Evolutionary conservation across 2,888 invertebrate genomes (phyloP), one percentile per base, ranked within the genome.

Genomic region (Tachina lurida): DNA sequence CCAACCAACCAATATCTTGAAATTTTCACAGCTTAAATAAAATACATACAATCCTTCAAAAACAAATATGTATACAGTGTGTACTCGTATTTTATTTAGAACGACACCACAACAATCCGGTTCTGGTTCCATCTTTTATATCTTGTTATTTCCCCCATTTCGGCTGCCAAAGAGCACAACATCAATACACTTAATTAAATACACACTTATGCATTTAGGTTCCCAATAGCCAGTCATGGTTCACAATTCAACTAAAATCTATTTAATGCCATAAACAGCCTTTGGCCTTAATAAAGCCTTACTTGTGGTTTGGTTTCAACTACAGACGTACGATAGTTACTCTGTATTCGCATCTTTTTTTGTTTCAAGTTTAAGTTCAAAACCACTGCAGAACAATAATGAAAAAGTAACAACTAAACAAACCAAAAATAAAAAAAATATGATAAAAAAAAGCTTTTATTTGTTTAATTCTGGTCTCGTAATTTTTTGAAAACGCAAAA

Each of bases 351-450:
- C n/a, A 19, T 45, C 19, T 12, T 77, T n/a, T 77, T 81, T 31
- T n/a, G n/a, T n/a, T 85, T 85, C 85, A 85, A 85, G 85, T 85
- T 85, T 63, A 85, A 85, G 85, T 85, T 85, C 85, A 85, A 85
- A 82, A 75, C 65, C 78, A 67, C 43, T 79, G 8, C 17, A 62
- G 58, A 68, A 80, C 68, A 77, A 68, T 60, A 15, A 71, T 75
- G 45, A 19, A 80, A 54, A 39, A 80, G 54, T 67, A 80, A 67
- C 71, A 80, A 60, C 47, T 49, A 17, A 76, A 78, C 22, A 70
- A 70, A 63, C 39, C 9, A 39, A 68, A 68, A 80, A 79, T 22
- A 49, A 22, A 47, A 10, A 41, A 62, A 17, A 73, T 0, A 62
- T 5, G 54, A 70, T 4, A 71, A 56, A 70, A 56, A 70, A 75